phyloP scores from a whole-genome alignment of 2,113 vertebrate genomes.

The Megaceryle maxima region DNA sequence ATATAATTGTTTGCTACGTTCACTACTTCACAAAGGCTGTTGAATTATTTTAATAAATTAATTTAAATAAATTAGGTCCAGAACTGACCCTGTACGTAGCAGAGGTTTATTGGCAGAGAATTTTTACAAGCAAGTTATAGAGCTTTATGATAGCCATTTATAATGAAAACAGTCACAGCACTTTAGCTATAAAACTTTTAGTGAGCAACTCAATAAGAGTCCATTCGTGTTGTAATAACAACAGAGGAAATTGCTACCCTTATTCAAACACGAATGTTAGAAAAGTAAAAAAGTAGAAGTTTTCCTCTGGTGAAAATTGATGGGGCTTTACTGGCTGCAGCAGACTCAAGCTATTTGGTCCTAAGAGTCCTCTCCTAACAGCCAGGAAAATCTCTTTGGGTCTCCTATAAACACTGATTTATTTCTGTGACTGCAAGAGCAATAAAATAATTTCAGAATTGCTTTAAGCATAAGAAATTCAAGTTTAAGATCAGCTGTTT shows the following conservation, averaged over 20 bases:
- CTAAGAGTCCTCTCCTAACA: background rate
- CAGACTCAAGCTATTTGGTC: background rate
- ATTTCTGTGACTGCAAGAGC: background rate
- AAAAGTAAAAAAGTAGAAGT: background rate
- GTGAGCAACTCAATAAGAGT: slow-evolving; percentile 2
- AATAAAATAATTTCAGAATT: slow-evolving; percentile 32
- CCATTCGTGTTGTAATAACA: slow-evolving; percentile 30
- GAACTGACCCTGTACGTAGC: background rate
- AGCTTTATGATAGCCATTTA: slow-evolving; percentile 35
- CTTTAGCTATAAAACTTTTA: slow-evolving; percentile 42
- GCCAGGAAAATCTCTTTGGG: background rate
- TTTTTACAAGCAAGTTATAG: slow-evolving; percentile 47
- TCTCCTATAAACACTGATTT: background rate
- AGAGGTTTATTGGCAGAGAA: slow-evolving; percentile 27
- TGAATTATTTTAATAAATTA: slow-evolving; percentile 40
- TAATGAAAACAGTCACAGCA: slow-evolving; percentile 45
- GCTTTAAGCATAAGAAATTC: background rate
- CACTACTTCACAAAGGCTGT: background rate
- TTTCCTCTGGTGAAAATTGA: background rate
- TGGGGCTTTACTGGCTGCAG: background rate
- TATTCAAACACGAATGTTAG: background rate
- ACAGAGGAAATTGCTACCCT: slow-evolving; percentile 23
- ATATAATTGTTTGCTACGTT: slow-evolving; percentile 14
- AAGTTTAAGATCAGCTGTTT: slow-evolving; percentile 3
- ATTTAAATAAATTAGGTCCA: slow-evolving; percentile 49